phyloP scores from a whole-genome alignment of 2,113 vertebrate genomes.

The Pyxicephalus adspersus region DNA sequence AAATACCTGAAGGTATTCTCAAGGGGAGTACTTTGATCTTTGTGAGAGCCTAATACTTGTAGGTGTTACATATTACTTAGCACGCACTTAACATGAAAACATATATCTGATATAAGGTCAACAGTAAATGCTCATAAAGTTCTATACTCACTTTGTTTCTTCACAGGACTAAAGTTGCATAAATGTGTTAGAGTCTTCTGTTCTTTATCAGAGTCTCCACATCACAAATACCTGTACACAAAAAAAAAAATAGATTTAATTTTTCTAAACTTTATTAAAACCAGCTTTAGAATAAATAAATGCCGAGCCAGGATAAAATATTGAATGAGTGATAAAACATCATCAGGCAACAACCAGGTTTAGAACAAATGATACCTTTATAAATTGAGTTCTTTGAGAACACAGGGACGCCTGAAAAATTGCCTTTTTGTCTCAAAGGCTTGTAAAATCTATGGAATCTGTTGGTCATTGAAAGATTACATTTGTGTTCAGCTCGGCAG shows the following conservation, averaged over 20 bases:
- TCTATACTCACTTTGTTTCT: conserved; percentile 37
- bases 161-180: not conserved
- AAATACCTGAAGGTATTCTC: too few species aligned
- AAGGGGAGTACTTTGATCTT: too few species aligned
- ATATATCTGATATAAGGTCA: not conserved
- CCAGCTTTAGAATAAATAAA: not conserved
- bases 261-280: not conserved
- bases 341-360: too few species aligned
- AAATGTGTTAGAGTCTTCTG: not conserved
- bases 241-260: not conserved
- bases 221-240: conserved; percentile 14
- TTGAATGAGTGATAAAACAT: too few species aligned
- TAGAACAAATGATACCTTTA: not conserved
- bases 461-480: too few species aligned
- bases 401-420: not conserved
- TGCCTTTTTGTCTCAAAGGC: too few species aligned
- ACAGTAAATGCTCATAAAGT: not conserved
- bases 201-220: conserved; percentile 3
- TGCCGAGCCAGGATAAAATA: not conserved
- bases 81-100: not conserved
- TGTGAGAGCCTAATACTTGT: too few species aligned
- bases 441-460: too few species aligned
- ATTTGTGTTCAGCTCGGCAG: too few species aligned
- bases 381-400: not conserved
- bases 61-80: not conserved